Evolutionary conservation across 2,888 invertebrate species (phyloP).

Genomic region (Glaucopsyche alexis): DNA sequence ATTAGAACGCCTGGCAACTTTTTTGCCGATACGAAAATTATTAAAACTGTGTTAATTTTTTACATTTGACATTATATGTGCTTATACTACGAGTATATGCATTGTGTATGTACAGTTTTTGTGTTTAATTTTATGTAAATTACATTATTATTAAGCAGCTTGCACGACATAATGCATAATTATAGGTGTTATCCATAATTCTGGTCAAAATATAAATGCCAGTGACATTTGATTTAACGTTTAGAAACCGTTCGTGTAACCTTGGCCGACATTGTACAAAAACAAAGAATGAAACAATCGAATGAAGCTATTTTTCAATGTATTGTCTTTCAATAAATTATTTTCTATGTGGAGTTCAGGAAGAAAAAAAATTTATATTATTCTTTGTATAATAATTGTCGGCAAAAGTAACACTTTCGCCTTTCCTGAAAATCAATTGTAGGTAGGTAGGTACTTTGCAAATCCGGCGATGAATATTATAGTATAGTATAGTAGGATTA

Average conservation of each 20-base stretch:
- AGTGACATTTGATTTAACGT: slow-evolving; percentile 14
- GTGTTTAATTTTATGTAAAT: background rate
- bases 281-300: background rate
- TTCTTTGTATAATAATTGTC: no score
- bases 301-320: slow-evolving; percentile 7
- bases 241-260: slow-evolving; percentile 11
- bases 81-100: no score
- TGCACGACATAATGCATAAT: slow-evolving; percentile 7
- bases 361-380: background rate
- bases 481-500: no score
- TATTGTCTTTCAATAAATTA: background rate
- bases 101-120: no score
- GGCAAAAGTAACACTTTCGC: no score
- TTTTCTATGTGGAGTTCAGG: background rate
- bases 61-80: no score
- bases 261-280: background rate
- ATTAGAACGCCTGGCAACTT: slow-evolving; percentile 9
- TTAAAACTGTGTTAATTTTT: no score
- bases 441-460: no score
- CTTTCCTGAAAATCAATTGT: no score
- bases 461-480: no score
- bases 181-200: background rate
- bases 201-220: slow-evolving; percentile 6
- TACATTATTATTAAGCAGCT: background rate
- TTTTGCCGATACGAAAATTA: background rate